Evolutionary conservation across 1,140 invertebrate species (phyloP), one percentile per base, ranked within the genome.

Genomic region (Drosophila simulans): DNA sequence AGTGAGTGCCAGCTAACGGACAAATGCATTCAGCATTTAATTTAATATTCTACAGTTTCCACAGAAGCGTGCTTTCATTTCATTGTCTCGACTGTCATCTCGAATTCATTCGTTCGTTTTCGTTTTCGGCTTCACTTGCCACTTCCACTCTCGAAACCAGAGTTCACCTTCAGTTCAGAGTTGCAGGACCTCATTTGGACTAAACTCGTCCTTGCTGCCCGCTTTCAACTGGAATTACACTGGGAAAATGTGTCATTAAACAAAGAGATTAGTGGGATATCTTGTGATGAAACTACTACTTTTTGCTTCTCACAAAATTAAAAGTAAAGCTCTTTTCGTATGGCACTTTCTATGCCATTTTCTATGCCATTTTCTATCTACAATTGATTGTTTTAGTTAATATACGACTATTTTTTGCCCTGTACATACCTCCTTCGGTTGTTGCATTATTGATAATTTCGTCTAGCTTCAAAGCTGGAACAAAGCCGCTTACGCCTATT

Each of bases 401-500:
- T 40, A 7, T 22, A 1, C 20, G 20, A 46, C 12, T 5, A 43
- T 54, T 11, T 4, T 8, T 13, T 11, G 2, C 15, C 20, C 4
- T 17, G 62, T 35, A 27, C 17, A 20, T n/a, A 31, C 2, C 17
- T 53, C 22, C n/a, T 15, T 25, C 10, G 34, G 10, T 34, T 72
- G 46, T 43, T 75, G 71, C 71, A 74, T 75, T 75, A 75, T 75
- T 75, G 53, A 74, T 75, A 46, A 53, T 51, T 37, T 37, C 5
- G 37, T 4, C 25, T 27, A 39, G 43, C 58, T 43, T 60, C 55
- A 60, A 53, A 54, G 56, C 48, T 35, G 54, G 11, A 54, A 73
- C 68, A 73, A 75, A 75, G 72, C 72, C 42, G 70, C 70, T 75
- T 75, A 75, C 27, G 51, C 34, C 34, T 54, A 62, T 55, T 62